phyloP scores from a whole-genome alignment of 2,888 invertebrate species.

The Watsonalla binaria region DNA sequence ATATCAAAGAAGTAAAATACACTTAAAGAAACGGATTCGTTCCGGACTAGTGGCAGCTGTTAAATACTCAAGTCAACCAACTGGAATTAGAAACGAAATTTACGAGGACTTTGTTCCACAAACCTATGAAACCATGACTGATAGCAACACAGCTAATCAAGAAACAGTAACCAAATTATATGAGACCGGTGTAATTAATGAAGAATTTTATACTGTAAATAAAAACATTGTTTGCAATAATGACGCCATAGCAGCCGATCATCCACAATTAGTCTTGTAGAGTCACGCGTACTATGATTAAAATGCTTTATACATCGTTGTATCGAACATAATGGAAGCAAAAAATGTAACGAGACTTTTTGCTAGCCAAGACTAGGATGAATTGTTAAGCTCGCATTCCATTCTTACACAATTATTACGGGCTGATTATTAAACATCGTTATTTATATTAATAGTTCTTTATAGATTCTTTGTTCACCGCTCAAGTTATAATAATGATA shows the following conservation, averaged over 20 bases:
- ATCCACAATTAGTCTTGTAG: slow-evolving; percentile 1
- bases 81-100: neutral
- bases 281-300: slow-evolving; percentile 14
- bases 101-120: neutral
- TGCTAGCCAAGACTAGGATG: neutral
- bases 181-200: neutral
- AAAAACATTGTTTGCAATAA: slow-evolving; percentile 2
- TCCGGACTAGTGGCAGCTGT: neutral
- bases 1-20: too few species aligned
- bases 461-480: neutral
- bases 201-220: slow-evolving; percentile 2
- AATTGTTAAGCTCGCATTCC: neutral
- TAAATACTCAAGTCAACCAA: neutral
- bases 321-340: slow-evolving; percentile 15
- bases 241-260: slow-evolving; percentile 3
- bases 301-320: slow-evolving; percentile 27
- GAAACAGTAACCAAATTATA: neutral
- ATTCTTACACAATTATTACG: slow-evolving; percentile 3
- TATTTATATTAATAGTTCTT: neutral
- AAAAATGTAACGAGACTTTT: slow-evolving; percentile 1
- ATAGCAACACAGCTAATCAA: neutral
- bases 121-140: neutral
- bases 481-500: neutral
- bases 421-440: neutral
- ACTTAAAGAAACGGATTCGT: neutral